Conservation (phyloP, 2,888 invertebrate species). For the Gisinianus flammeolus region DNA sequence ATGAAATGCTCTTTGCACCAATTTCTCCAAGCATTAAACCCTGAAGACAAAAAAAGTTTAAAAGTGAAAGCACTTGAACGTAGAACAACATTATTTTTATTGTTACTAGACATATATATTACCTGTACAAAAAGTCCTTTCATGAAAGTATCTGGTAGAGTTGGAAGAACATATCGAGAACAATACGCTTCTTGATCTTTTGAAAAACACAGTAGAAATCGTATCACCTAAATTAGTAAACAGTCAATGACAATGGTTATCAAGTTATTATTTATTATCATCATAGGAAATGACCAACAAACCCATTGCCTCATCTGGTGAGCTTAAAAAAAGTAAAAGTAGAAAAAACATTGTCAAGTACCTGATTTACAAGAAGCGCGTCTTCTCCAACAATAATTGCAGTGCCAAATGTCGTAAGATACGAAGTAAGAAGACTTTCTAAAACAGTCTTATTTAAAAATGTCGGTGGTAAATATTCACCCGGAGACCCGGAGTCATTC, state of each 20-base stretch:
- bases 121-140: slow-evolving; percentile 58
- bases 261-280: no score
- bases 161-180: slow-evolving; percentile 54
- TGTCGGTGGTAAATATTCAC: slow-evolving; percentile 51
- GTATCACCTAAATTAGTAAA: slow-evolving; percentile 53
- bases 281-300: no score
- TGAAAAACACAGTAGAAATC: slow-evolving; percentile 56
- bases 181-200: slow-evolving; percentile 56
- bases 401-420: slow-evolving; percentile 53
- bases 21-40: slow-evolving; percentile 56
- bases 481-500: not conserved
- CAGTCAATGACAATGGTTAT: no score
- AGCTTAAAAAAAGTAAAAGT: no score
- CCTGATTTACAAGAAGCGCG: slow-evolving; percentile 54
- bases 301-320: no score
- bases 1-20: slow-evolving; percentile 55
- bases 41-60: slow-evolving; percentile 32
- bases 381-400: slow-evolving; percentile 56
- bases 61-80: no score
- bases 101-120: no score
- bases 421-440: slow-evolving; percentile 52
- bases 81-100: no score
- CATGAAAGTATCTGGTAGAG: slow-evolving; percentile 58
- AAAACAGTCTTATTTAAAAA: slow-evolving; percentile 40
- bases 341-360: no score